phyloP scores from a whole-genome alignment of 2,113 vertebrate genomes.

The Sterna hirundo region DNA sequence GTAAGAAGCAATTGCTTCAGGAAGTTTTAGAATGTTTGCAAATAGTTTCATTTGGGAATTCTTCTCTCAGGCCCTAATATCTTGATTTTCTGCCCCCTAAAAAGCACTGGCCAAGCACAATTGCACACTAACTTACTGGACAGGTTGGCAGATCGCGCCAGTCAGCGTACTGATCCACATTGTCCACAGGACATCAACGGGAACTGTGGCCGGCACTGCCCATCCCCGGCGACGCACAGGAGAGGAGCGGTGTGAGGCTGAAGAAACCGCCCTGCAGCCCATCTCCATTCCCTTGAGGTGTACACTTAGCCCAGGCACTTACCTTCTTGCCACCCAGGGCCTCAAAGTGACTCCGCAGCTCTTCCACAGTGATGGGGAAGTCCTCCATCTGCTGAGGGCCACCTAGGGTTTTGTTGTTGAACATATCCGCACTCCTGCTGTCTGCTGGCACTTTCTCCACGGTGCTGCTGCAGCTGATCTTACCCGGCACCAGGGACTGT shows the following conservation, averaged over 20 bases:
- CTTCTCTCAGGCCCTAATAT: background rate
- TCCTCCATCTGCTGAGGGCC: slow-evolving; percentile 51
- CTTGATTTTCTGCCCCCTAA: background rate
- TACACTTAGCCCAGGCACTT: background rate
- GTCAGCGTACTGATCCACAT: background rate
- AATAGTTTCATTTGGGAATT: slow-evolving; percentile 8
- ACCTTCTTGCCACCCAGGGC: slow-evolving; percentile 64
- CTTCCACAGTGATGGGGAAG: slow-evolving; percentile 70
- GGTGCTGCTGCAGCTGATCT: background rate
- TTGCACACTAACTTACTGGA: background rate
- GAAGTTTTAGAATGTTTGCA: background rate
- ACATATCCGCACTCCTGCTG: background rate
- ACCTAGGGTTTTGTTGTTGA: slow-evolving; percentile 32
- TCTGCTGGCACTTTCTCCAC: background rate
- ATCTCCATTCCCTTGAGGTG: fast-evolving
- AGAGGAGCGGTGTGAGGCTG: background rate
- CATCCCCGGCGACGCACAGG: fast-evolving
- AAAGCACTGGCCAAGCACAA: background rate
- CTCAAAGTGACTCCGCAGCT: slow-evolving; percentile 77
- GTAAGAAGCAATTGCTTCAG: background rate
- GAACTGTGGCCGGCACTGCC: background rate
- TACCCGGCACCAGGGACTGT: background rate
- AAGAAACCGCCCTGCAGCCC: fast-evolving
- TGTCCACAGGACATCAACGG: background rate
- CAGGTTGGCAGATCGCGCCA: background rate